Evolutionary conservation across 2,113 vertebrate genomes (phyloP).

Genomic region (Tympanuchus pallidicinctus): DNA sequence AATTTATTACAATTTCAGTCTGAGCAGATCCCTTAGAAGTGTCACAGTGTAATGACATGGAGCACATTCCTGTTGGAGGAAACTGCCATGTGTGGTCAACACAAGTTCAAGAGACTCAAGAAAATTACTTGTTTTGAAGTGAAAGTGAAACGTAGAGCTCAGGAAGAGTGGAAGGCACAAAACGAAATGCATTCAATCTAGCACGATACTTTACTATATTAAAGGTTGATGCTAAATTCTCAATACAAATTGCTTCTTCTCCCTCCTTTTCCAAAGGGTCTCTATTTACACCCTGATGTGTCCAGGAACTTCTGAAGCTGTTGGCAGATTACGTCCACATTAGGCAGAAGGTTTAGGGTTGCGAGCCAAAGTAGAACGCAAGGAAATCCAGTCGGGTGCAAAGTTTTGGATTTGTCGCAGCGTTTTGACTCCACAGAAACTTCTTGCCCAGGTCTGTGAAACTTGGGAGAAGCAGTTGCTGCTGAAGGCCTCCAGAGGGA

Average conservation of each 20-base stretch:
- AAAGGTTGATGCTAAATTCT: not conserved
- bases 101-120: not conserved
- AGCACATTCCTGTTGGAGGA: not conserved
- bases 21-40: not conserved
- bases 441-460: not conserved
- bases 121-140: not conserved
- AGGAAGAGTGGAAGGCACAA: not conserved
- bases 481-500: conserved; percentile 35
- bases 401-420: not conserved
- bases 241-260: not conserved
- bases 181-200: not conserved
- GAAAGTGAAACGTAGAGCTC: not conserved
- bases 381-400: fast-evolving
- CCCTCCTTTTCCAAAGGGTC: too few species aligned
- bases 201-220: not conserved
- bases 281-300: not conserved
- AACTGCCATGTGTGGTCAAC: not conserved
- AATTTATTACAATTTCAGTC: not conserved
- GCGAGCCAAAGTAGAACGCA: not conserved
- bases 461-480: not conserved
- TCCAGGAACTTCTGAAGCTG: not conserved
- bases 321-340: not conserved
- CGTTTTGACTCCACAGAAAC: not conserved
- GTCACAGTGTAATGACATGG: not conserved
- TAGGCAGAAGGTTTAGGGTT: not conserved